Evolutionary conservation across 2,888 invertebrate genomes (phyloP).

Genomic region (Megaustenia siamemsis): DNA sequence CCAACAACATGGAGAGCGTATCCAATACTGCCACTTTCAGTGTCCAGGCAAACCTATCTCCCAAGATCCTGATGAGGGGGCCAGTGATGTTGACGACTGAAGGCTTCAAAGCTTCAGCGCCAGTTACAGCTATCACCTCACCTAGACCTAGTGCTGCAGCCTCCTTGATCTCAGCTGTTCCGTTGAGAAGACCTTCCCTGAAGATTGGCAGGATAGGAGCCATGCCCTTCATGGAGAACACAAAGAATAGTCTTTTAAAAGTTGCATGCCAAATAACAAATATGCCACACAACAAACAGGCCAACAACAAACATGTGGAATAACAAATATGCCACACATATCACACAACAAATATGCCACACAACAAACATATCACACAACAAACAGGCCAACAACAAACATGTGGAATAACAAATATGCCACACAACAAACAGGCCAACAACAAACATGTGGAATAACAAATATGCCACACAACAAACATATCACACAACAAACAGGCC

Average conservation of each 20-base stretch:
- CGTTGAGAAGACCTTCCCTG: conserved; percentile 96
- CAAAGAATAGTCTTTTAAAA: background rate
- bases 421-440: no score
- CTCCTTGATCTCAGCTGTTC: conserved; percentile 96
- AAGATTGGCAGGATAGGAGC: conserved; percentile 96
- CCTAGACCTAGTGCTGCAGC: conserved; percentile 94
- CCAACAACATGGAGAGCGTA: conserved; percentile 93
- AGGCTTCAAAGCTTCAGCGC: conserved; percentile 92
- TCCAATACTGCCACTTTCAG: conserved; percentile 98
- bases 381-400: no score
- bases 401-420: no score
- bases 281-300: no score
- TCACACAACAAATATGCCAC: no score
- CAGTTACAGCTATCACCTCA: conserved; percentile 90
- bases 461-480: no score
- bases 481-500: no score
- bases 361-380: no score
- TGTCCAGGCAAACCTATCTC: conserved; percentile 94
- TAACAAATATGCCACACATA: no score
- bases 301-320: no score
- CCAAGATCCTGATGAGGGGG: conserved; percentile 97
- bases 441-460: no score
- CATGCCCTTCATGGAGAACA: conserved; percentile 85
- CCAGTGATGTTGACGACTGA: conserved; percentile 98
- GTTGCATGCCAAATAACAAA: no score